Conservation (phyloP, 2,888 invertebrate species). For the Beris morrisii region DNA sequence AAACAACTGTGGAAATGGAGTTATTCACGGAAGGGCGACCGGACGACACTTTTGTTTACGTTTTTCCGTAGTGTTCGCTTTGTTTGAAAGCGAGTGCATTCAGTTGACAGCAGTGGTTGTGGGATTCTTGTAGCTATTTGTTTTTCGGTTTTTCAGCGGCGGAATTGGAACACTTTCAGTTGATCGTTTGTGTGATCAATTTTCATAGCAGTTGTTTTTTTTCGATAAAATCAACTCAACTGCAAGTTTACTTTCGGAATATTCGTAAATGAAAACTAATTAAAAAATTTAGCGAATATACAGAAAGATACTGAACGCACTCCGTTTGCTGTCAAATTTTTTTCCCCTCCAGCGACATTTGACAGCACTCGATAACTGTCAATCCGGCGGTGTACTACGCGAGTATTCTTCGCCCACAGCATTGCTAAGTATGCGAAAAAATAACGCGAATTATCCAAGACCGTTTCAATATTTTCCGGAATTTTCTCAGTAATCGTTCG, state of each 20-base stretch:
- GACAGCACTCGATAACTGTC: conserved; percentile 4
- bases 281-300: too few species aligned
- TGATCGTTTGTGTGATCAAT: not conserved
- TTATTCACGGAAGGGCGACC: not conserved
- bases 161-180: not conserved
- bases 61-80: not conserved
- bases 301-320: too few species aligned
- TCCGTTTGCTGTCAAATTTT: not conserved
- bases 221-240: not conserved
- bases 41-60: not conserved
- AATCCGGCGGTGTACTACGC: not conserved
- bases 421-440: not conserved
- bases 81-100: not conserved
- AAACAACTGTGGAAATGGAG: not conserved
- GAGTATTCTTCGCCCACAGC: not conserved
- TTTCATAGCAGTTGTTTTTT: not conserved
- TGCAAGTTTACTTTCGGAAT: too few species aligned
- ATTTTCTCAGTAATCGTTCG: too few species aligned
- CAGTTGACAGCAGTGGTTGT: not conserved
- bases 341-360: not conserved
- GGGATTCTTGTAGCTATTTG: too few species aligned
- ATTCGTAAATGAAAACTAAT: too few species aligned
- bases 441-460: too few species aligned
- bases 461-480: too few species aligned
- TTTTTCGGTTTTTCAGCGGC: too few species aligned